Evolutionary conservation across 35 echinoderm and acorn worm species (phyloP).

Genomic region (Holothuria glaberrima): DNA sequence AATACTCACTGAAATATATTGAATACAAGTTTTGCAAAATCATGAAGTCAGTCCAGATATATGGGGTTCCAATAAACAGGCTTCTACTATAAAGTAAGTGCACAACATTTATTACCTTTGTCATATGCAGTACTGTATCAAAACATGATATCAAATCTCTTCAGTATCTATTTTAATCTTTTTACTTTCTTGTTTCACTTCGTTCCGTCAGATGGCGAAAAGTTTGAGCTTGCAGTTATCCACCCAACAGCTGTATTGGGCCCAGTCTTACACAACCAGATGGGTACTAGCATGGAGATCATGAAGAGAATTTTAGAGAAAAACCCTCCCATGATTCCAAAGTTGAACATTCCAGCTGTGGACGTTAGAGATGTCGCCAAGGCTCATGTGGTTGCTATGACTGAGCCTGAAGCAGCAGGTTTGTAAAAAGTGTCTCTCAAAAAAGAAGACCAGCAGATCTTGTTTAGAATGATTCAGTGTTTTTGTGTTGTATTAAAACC

Average conservation of each 20-base stretch:
- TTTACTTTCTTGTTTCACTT: too few species aligned
- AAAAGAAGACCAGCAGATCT: too few species aligned
- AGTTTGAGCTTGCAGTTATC: constrained; percentile 81
- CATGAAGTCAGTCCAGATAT: too few species aligned
- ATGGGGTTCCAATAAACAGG: too few species aligned
- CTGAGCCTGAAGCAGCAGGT: constrained; percentile 70
- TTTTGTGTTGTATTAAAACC: background rate
- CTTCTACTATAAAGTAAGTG: too few species aligned
- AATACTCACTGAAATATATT: too few species aligned
- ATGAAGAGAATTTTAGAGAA: constrained; percentile 55
- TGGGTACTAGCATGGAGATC: constrained; percentile 58
- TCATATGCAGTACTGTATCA: too few species aligned
- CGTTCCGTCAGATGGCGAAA: constrained; percentile 46
- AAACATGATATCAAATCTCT: too few species aligned
- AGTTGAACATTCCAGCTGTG: constrained; percentile 55
- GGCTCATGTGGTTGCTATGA: constrained; percentile 77
- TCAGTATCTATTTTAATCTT: too few species aligned
- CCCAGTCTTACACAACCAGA: constrained; percentile 49
- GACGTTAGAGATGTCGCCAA: constrained; percentile 77
- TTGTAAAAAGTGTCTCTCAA: background rate
- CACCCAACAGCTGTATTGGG: constrained; percentile 69
- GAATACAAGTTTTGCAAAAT: too few species aligned
- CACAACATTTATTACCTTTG: too few species aligned
- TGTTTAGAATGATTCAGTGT: too few species aligned
- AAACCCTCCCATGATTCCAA: constrained; percentile 53